Base-by-base conservation (phyloP, 2,888 invertebrate species). In the Flabesymbios commensalis region DNA sequence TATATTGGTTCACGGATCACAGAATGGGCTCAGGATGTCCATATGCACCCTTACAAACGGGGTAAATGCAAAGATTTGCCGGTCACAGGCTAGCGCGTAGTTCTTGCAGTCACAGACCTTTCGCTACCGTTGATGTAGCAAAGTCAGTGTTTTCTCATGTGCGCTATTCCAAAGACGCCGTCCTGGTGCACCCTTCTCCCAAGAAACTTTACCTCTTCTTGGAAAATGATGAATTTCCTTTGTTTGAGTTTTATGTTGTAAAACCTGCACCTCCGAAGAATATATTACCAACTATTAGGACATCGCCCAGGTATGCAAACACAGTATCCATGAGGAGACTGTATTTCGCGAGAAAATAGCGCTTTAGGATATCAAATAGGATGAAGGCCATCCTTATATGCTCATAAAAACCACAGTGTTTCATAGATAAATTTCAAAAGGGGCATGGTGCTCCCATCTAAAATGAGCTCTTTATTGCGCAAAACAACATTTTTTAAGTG, bases 221-320 rank as follows among this genome's bases (percentile, higher is more conserved):
- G 47, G n/a, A 65, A 68, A 26, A 70, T 29, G 3, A 54, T 52
- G 54, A 67, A 69, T 41, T 67, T 69, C 26, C 52, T 52, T 1
- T 68, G 49, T 3, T 53, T 22, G 36, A 57, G 52, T 24, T 53
- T 53, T 19, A 53, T 19, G 14, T 26, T 26, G 10, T 32, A 32
- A 17, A 48, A 7, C 42, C 63, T 26, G 24, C 68, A 59, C 10
- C 64, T 32, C n/a, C 58, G 1, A 63, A 48, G 33, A 58, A 58
- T n/a, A 17, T 19, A 5, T 5, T 4, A 17, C 52, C 41, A 17
- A 29, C 42, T 5, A 53, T 17, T n/a, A 58, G 26, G 28, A 58
- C 24, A 24, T 58, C 58, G 28, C 54, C 57, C 14, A 57, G n/a
- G 32, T 57, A 57, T 33, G 33, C 57, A 10, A 57, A 22, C n/a